Base-by-base conservation (phyloP, 1,140 invertebrate genomes). In the Onthophagus taurus region DNA sequence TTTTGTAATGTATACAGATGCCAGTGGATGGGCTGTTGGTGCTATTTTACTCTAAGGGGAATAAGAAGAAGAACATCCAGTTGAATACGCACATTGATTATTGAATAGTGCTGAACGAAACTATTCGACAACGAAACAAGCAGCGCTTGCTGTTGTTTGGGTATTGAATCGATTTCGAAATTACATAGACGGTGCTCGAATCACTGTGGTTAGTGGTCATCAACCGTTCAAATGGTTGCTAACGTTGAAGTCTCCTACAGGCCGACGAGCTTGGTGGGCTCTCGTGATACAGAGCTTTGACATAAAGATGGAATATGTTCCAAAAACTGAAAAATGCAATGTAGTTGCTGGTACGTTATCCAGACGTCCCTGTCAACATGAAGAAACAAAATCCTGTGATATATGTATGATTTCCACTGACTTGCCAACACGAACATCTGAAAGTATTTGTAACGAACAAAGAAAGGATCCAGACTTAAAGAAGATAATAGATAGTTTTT, bases 1-100 rank as follows among this genome's bases (percentile, higher is more conserved):
- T 55, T 63, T 26, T 75, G 74, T 47, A 59, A 58, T 1, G 54
- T 52, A 3, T 43, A 30, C 30, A n/a, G 60, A 60, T 45, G 55
- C 55, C 19, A 64, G 55, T 3, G 47, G 50, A 16, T 34, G 11
- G 12, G 38, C 38, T 7, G 47, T 56, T 3, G 61, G 57, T 2
- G 59, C 50, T 5, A 51, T 42, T 2, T 24, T 65, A 2, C 48
- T 60, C 21, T 59, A 66, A 48, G 17, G 17, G 3, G 20, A 14
- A 11, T 21, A 49, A 11, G 37, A 45, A 5, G 33, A 4, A 8
- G 48, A 16, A 21, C 47, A 42, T 21, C 48, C 31, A 20, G 35
- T 42, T 16, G 45, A 16, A 13, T 45, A 23, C 13, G 35, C 29
- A 30, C 11, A 12, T 5, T 2, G 29, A 5, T 23, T 31, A 2